Evolutionary conservation across 2,888 invertebrate species (phyloP), one percentile per base, ranked within the genome.

Genomic region (Polydrusus pterygomalis): DNA sequence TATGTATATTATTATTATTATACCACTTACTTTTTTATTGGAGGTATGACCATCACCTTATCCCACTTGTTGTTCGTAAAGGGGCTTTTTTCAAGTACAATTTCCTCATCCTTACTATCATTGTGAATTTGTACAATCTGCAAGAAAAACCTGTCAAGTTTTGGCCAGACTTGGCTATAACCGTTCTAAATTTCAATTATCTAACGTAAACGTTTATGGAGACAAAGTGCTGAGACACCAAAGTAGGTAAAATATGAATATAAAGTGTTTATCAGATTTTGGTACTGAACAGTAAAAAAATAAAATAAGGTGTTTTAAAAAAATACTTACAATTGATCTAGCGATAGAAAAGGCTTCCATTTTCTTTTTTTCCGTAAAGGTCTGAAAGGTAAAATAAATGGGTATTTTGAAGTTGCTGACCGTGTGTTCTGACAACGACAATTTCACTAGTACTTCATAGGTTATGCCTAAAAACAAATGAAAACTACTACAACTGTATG

Each of bases 341-440:
- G 87, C 80, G 78, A 89, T 85, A 47, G 88, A 85, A 64, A 89
- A 83, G 40, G 84, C 82, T 64, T 85, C 84, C 10, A 82, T 78
- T 64, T 81, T 81, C 34, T 79, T 84, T 13, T 74, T 47, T 1
- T 72, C 77, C 49, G 18, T 62, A 3, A 9, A 9, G 1, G 84
- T 85, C 78, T 86, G 82, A 78, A 90, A 88, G 40, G 87, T 87
- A 75, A 89, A 89, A 82, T 88, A 86, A 6, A 90, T 84, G 0
- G 89, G 89, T 85, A 89, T 89, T 82, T 88, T 88, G 78, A 86
- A 89, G 68, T 87, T 87, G 2, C 89, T 89, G 64, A 89, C 85
- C 17, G 87, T 86, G 11, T 78, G 62, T 6, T 84, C 80, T 6
- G 69, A 64, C 47, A 85, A 86, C 40, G 70, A 77, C 11, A 89